Conservation (phyloP, 2,797 vertebrate species). For the Gymnothorax javanicus region DNA sequence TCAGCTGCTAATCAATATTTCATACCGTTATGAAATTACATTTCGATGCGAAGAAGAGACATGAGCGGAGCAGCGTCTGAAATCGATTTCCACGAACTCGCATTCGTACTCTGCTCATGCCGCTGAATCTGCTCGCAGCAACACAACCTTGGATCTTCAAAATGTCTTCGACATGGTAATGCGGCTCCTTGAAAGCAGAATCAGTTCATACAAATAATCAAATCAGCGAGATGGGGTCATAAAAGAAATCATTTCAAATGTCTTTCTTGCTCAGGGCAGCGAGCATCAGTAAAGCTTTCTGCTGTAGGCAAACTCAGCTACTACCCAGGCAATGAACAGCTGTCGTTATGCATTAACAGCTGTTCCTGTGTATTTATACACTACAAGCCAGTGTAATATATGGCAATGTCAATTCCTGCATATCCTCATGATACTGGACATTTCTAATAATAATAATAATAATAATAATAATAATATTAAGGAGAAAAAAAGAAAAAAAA, state of each 20-base stretch:
- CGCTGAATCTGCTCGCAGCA: background rate
- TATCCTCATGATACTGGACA: background rate
- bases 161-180: constrained; percentile 8
- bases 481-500: too few species aligned
- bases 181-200: background rate
- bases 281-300: background rate
- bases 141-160: constrained; percentile 8
- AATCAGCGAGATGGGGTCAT: background rate
- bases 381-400: background rate
- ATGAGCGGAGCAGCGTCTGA: constrained; percentile 19
- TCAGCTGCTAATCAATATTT: constrained; percentile 46
- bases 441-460: background rate
- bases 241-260: constrained; percentile 18
- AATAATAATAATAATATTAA: background rate
- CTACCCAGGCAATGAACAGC: background rate
- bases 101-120: background rate
- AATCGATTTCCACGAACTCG: constrained; percentile 40
- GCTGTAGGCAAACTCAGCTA: background rate
- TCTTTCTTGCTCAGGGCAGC: background rate
- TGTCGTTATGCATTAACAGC: background rate
- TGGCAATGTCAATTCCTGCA: background rate
- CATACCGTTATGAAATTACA: constrained; percentile 33
- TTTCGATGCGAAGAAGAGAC: constrained; percentile 28
- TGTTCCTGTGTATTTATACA: background rate
- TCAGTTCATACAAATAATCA: constrained; percentile 10